These are phyloP conservation scores for Drosophila algonquin DNA, from an alignment of 2,888 invertebrate species.

Conservation along the genomic window DNA sequence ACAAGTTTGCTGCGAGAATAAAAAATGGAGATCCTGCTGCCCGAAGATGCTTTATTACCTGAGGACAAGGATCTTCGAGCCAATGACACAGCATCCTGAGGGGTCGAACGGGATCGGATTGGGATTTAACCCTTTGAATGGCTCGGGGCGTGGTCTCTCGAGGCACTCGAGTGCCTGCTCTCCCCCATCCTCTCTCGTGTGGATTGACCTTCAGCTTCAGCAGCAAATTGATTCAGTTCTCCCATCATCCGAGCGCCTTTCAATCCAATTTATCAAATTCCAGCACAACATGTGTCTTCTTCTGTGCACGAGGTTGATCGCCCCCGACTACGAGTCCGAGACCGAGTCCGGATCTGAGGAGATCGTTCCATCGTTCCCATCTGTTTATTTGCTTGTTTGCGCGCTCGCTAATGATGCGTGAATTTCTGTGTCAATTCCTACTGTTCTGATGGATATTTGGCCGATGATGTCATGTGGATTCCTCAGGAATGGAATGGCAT, in stretches of 20 bases:
- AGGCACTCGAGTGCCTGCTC: slow-evolving; percentile 29
- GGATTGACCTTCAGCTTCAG: slow-evolving; percentile 41
- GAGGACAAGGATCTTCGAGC: slow-evolving; percentile 57
- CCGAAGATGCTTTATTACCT: slow-evolving; percentile 57
- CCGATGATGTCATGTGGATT: slow-evolving; percentile 63
- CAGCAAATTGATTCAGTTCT: slow-evolving; percentile 59
- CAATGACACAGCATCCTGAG: slow-evolving; percentile 59
- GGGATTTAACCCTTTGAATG: slow-evolving; percentile 37
- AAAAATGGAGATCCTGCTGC: slow-evolving; percentile 62
- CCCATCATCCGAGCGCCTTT: slow-evolving; percentile 28
- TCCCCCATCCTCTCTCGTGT: not conserved
- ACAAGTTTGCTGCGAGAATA: slow-evolving; percentile 52
- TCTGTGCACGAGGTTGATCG: slow-evolving; percentile 13
- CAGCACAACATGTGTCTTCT: slow-evolving; percentile 67
- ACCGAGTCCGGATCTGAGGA: not conserved
- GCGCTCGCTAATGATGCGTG: slow-evolving; percentile 69
- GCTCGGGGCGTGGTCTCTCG: slow-evolving; percentile 45
- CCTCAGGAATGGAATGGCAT: slow-evolving; percentile 12
- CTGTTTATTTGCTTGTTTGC: slow-evolving; percentile 47
- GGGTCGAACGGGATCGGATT: slow-evolving; percentile 5
- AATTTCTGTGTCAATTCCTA: slow-evolving; percentile 55
- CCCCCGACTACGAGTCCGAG: not conserved
- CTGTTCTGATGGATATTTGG: slow-evolving; percentile 29
- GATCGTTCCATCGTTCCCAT: slow-evolving; percentile 25
- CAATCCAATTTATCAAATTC: slow-evolving; percentile 69